These are phyloP conservation scores for Podiceps cristatus DNA, from an alignment of 2,113 vertebrate species.

Conservation along the genomic window DNA sequence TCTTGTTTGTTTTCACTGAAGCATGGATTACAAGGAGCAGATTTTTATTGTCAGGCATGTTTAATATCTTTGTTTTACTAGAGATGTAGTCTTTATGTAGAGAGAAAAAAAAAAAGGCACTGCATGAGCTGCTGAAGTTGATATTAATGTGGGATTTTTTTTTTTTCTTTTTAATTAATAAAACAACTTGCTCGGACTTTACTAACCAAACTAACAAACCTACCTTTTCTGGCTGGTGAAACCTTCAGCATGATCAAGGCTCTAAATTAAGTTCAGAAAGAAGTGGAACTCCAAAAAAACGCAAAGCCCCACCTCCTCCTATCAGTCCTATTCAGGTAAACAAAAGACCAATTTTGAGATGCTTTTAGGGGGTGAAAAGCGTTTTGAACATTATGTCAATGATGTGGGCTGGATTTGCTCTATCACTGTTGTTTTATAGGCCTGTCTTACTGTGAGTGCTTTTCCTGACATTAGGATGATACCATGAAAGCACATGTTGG, in stretches of 20 bases:
- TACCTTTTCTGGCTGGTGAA: conserved; percentile 85
- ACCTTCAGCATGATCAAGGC: conserved; percentile 94
- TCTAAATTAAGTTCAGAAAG: conserved; percentile 95
- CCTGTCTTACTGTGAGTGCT: neutral
- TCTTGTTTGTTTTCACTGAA: conserved; percentile 65
- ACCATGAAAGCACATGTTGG: neutral
- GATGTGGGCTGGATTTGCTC: neutral
- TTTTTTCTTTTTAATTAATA: neutral
- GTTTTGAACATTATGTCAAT: neutral
- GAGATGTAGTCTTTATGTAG: neutral
- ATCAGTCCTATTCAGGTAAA: conserved; percentile 96
- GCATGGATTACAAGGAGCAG: conserved; percentile 60
- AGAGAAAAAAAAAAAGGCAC: neutral
- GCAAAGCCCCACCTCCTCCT: conserved; percentile 98
- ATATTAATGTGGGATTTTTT: conserved; percentile 54
- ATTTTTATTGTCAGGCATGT: conserved; percentile 54
- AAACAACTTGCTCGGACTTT: conserved; percentile 76
- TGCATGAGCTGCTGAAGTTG: conserved; percentile 69
- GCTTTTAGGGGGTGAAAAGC: neutral
- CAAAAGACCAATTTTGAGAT: conserved; percentile 47
- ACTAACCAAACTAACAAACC: conserved; percentile 87
- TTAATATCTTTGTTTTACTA: conserved; percentile 31
- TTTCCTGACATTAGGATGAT: neutral
- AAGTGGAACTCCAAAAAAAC: conserved; percentile 99
- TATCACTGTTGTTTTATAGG: neutral